Conservation (phyloP, 2,888 invertebrate genomes). For the Cynaeus angustus region DNA sequence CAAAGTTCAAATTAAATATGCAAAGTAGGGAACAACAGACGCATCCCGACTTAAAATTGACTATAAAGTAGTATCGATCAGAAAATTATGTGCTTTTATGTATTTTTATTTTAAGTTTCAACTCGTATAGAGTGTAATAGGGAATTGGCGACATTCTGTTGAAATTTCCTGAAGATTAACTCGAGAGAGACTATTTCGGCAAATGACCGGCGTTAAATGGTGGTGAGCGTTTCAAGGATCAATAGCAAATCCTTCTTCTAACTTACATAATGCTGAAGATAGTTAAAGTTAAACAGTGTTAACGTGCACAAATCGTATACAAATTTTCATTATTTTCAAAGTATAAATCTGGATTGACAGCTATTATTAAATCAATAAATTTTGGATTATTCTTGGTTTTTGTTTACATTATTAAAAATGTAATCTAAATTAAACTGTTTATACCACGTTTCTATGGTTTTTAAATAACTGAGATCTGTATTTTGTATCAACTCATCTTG, state of each 20-base stretch:
- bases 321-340: too few species aligned
- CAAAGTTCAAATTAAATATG: conserved; percentile 2
- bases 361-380: too few species aligned
- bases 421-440: not conserved
- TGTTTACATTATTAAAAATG: not conserved
- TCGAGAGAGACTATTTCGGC: not conserved
- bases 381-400: too few species aligned
- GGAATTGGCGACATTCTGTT: not conserved
- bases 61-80: not conserved
- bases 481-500: not conserved
- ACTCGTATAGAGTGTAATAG: not conserved
- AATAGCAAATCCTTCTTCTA: not conserved
- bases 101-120: not conserved
- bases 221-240: not conserved
- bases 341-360: too few species aligned
- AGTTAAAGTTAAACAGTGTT: not conserved
- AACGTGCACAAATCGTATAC: too few species aligned
- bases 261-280: not conserved
- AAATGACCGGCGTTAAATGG: not conserved
- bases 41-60: too few species aligned
- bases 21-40: not conserved
- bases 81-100: not conserved
- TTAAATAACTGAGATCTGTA: not conserved
- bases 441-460: not conserved
- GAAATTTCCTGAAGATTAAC: not conserved